Base-by-base conservation (phyloP, 2,797 vertebrate species). In the Hydrolagus colliei region DNA sequence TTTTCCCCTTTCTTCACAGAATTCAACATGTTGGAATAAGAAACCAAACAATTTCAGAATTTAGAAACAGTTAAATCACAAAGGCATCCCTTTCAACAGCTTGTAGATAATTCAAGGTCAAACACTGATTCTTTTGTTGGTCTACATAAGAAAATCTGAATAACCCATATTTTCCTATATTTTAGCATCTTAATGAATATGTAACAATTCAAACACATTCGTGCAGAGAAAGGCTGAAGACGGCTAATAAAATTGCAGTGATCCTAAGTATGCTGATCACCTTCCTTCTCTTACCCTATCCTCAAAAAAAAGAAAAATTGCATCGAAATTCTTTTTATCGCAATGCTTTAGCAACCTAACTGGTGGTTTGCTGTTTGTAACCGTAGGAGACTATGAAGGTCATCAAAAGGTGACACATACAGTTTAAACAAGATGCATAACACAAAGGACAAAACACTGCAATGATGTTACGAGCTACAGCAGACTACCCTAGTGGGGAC, bases 401-500 rank as follows among this genome's bases (percentile, higher is more conserved):
- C 16, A 2, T 63, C 32, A 84, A 14, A 52, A 84, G 79, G 32
- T 71, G 79, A 52, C 68, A 65, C 32, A 52, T 35, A 18, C 16
- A 41, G 63, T 1, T 82, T 68, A 68, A 68, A 9, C 9, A 68
- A 68, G 79, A 68, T 52, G 32, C 79, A 84, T 41, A 84, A 61
- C 20, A 59, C n/a, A 52, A 41, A 59, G 79, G 16, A 35, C 65
- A 71, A 27, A 16, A 71, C 65, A 71, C 32, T 71, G 18, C n/a
- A 71, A 18, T 10, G 68, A 84, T 14, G 13, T 79, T 63, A 14
- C 27, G 71, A 84, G 32, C 79, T 71, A 18, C 4, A 52, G 9
- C 32, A 71, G 79, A 20, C 32, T 41, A 84, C 8, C 65, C 65
- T 32, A 68, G 63, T 32, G 63, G 79, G 79, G 68, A 82, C 79